Evolutionary conservation across 2,888 invertebrate species (phyloP), one percentile per base, ranked within the genome.

Genomic region (Hypselothyrea guttata): DNA sequence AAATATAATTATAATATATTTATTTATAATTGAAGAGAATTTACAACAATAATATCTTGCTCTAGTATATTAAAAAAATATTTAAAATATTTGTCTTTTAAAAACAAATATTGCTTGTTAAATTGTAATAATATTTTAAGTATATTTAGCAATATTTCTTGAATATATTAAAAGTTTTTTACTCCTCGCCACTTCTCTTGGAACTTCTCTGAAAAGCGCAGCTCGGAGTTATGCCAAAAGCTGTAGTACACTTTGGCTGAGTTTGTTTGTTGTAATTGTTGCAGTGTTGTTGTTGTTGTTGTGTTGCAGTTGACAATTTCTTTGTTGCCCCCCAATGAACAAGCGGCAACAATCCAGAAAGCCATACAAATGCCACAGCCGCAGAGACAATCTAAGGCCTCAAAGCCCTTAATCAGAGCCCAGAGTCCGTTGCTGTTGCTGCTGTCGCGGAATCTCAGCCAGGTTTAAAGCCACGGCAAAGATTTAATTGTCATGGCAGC

Each of bases 401-500:
- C 54, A 47, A 15, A 66, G 75, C 81, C 81, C 81, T 81, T 81
- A 81, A 82, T 84, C 81, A 84, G 81, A 65, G 76, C 49, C 34
- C 9, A 5, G 37, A 15, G 31, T n/a, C 0, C 1, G 5, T 53
- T 34, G 33, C 30, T 34, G 11, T 34, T 1, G 9, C 18, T n/a
- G n/a, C n/a, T n/a, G 61, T 53, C 55, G 48, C 40, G 75, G 78
- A 84, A 84, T 84, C 78, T 81, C 71, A 55, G 71, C 66, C 44
- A 56, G 63, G 63, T 67, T 71, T 71, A 82, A 78, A 84, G 78
- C 75, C 82, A 75, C 84, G 67, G 64, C 16, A 67, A 65, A 84
- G 81, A 82, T 84, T 82, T 82, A 82, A 82, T 84, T 82, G 81
- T 75, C 52, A 49, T 69, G 42, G 58, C 71, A 69, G 62, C 69